Percentiles rank a stretch among this genome's conserved stretches.
phyloP scores from a whole-genome alignment of 2,797 vertebrate species.

The Cirrhinus mrigala region DNA sequence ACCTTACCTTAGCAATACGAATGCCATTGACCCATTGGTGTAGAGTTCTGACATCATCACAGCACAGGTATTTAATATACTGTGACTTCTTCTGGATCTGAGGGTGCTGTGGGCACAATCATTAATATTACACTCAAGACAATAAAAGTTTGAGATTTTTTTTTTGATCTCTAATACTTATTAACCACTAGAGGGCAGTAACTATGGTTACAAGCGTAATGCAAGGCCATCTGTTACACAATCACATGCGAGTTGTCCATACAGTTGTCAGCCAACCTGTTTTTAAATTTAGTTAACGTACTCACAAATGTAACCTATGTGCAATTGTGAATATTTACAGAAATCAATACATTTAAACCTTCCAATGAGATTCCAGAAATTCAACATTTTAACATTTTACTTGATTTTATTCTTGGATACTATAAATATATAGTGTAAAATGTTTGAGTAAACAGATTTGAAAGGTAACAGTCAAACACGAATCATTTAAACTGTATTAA shows the following conservation, averaged over 20 bases:
- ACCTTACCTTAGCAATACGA: constrained; percentile 92
- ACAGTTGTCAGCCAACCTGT: not conserved
- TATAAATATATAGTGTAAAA: not conserved
- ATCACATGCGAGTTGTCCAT: not conserved
- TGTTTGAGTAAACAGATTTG: not conserved
- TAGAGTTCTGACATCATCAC: constrained; percentile 93
- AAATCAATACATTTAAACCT: not conserved
- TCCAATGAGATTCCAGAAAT: not conserved
- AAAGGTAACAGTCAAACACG: constrained; percentile 19
- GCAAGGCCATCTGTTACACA: constrained; percentile 5
- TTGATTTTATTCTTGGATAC: not conserved
- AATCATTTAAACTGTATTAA: not conserved
- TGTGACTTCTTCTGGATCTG: constrained; percentile 99
- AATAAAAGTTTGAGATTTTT: not conserved
- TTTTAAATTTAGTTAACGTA: not conserved
- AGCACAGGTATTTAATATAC: constrained; percentile 98
- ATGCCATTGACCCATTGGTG: constrained; percentile 99
- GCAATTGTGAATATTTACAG: not conserved
- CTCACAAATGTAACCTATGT: not conserved
- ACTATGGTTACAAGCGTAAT: not conserved
- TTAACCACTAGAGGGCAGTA: constrained; percentile 50
- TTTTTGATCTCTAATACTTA: not conserved
- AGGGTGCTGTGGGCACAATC: constrained; percentile 84
- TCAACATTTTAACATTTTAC: not conserved
- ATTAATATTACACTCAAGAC: constrained; percentile 3